A percentile compares a stretch with the other conserved stretches of the same genome.
phyloP scores from a whole-genome alignment of 2,888 invertebrate genomes.

The Palloptera scutellata region DNA sequence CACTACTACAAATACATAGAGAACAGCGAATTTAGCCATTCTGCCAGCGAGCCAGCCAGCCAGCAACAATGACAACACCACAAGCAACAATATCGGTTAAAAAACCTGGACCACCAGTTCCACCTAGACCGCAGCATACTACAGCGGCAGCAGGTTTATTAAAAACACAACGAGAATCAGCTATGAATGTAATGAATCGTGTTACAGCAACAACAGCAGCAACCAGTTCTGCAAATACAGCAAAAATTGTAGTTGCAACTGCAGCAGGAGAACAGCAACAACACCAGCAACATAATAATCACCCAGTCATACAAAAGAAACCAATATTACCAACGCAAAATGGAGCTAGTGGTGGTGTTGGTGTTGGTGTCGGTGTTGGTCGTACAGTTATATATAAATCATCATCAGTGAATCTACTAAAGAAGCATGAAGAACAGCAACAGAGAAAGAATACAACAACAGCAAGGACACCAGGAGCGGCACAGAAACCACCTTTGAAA shows the following conservation, averaged over 20 bases:
- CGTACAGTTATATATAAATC: conserved; percentile 64
- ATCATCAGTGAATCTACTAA: conserved; percentile 58
- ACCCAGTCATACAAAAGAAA: conserved; percentile 53
- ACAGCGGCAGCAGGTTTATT: conserved; percentile 69
- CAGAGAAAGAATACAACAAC: conserved; percentile 33
- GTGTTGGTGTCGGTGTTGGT: conserved; percentile 46
- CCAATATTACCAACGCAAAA: conserved; percentile 47
- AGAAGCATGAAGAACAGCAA: conserved; percentile 48
- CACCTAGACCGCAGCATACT: conserved; percentile 74
- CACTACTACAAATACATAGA: conserved; percentile 30
- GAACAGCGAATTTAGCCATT: conserved; percentile 26
- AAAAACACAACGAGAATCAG: conserved; percentile 64
- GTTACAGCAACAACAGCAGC: conserved; percentile 35
- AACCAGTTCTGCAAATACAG: conserved; percentile 33
- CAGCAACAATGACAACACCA: conserved; percentile 43
- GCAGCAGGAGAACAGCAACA: conserved; percentile 22
- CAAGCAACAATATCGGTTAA: conserved; percentile 66
- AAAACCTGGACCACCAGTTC: conserved; percentile 78
- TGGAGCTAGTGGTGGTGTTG: conserved; percentile 54
- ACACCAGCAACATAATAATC: conserved; percentile 29
- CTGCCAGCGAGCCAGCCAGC: conserved; percentile 38
- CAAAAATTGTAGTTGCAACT: conserved; percentile 29
- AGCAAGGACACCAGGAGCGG: conserved; percentile 36
- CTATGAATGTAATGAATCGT: conserved; percentile 38
- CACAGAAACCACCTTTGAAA: conserved; percentile 52